Conservation (phyloP, 2,113 vertebrate species). For the Trogon melanurus region DNA sequence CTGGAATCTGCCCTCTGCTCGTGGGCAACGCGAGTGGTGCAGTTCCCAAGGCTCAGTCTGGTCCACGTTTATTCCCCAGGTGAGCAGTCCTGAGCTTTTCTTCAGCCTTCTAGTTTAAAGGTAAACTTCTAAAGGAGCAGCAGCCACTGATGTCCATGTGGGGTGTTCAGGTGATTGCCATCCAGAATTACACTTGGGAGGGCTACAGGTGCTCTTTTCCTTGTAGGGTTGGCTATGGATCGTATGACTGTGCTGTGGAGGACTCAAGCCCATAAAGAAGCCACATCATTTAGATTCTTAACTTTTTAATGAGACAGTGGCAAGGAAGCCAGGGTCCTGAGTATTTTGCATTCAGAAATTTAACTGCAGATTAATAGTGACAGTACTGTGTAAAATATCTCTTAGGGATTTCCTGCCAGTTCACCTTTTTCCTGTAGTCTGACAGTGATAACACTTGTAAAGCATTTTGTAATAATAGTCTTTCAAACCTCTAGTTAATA, state of each 20-base stretch:
- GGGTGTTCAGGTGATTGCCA: neutral
- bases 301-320: neutral
- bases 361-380: neutral
- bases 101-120: neutral
- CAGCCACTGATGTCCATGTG: neutral
- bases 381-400: neutral
- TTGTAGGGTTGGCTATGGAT: neutral
- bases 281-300: neutral
- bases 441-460: neutral
- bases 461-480: neutral
- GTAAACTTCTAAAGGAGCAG: neutral
- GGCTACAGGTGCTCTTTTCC: neutral
- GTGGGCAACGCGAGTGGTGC: accelerated
- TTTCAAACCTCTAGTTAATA: neutral
- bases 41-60: neutral
- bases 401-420: neutral
- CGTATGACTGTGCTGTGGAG: neutral
- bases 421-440: neutral
- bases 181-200: neutral
- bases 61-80: no score
- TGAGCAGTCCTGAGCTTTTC: neutral
- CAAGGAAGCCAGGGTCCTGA: neutral
- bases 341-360: neutral
- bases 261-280: neutral
- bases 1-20: neutral